phyloP scores from a whole-genome alignment of 2,888 invertebrate species.

The Drosophila vallismaia region DNA sequence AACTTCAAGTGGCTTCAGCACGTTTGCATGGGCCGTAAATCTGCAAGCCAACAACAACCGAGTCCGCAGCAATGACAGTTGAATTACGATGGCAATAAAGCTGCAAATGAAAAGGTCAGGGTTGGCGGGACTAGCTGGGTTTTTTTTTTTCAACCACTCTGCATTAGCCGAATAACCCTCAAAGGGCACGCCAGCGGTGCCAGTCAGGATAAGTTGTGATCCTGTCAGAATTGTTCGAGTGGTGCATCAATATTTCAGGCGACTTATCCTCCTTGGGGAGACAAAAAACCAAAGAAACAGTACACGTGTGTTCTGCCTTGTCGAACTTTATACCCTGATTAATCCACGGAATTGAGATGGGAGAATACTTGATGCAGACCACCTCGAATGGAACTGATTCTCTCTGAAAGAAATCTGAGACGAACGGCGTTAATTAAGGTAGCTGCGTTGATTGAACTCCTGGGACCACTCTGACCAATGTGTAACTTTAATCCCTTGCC shows the following conservation, averaged over 20 bases:
- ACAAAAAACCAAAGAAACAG: no score
- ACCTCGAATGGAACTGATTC: constrained; percentile 15
- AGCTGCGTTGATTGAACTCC: constrained; percentile 23
- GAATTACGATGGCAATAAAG: constrained; percentile 68
- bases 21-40: constrained; percentile 31
- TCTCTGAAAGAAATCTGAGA: constrained; percentile 1
- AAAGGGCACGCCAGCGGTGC: constrained; percentile 10
- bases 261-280: constrained; percentile 13
- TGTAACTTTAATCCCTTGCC: not conserved
- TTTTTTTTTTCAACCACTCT: constrained; percentile 23
- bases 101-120: constrained; percentile 61
- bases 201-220: constrained; percentile 27
- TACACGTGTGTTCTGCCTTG: constrained; percentile 18
- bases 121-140: constrained; percentile 12
- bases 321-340: constrained; percentile 42
- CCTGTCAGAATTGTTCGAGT: constrained; percentile 41
- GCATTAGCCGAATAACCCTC: constrained; percentile 18
- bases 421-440: constrained; percentile 12
- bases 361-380: constrained; percentile 42
- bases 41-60: constrained; percentile 20
- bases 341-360: constrained; percentile 44
- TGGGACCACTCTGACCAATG: not conserved
- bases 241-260: constrained; percentile 43
- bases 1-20: constrained; percentile 30
- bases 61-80: constrained; percentile 34